These are phyloP conservation scores for Drosophila subsilvestris DNA, from an alignment of 2,888 invertebrate genomes.

Conservation along the genomic window DNA sequence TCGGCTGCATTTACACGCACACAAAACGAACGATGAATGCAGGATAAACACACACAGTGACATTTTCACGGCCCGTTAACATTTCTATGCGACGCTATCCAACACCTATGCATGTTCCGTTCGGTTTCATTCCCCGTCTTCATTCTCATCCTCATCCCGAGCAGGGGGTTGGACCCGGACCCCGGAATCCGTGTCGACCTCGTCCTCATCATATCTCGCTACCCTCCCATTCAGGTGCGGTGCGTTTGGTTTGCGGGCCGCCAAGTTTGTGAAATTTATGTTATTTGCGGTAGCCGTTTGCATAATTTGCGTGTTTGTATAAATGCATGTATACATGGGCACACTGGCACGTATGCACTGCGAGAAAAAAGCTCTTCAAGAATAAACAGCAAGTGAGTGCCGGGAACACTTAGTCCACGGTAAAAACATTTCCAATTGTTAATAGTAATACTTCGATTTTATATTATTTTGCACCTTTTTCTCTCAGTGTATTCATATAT, in stretches of 20 bases:
- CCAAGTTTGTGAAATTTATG: conserved; percentile 75
- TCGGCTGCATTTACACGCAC: conserved; percentile 56
- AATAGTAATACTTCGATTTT: too few species aligned
- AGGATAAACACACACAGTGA: conserved; percentile 24
- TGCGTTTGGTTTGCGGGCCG: conserved; percentile 72
- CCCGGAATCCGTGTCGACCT: neutral
- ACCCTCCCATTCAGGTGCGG: conserved; percentile 61
- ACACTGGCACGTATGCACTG: conserved; percentile 9
- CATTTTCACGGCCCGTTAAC: conserved; percentile 49
- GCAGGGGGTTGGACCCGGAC: neutral
- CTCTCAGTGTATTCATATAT: conserved; percentile 2
- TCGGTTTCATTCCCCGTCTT: too few species aligned
- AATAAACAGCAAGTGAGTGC: too few species aligned
- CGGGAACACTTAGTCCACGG: too few species aligned
- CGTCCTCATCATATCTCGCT: neutral
- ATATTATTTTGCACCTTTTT: neutral
- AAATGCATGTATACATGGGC: conserved; percentile 49
- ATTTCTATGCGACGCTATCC: conserved; percentile 68
- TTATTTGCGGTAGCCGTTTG: conserved; percentile 78
- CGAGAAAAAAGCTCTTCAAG: neutral
- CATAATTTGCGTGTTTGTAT: conserved; percentile 78
- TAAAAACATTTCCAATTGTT: too few species aligned
- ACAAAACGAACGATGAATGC: conserved; percentile 18
- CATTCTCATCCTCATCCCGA: conserved; percentile 1
- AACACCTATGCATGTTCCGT: too few species aligned